These are phyloP conservation scores for Montipora capricornis DNA, from an alignment of 64 coral and sea anemone genomes.

Conservation along the genomic window DNA sequence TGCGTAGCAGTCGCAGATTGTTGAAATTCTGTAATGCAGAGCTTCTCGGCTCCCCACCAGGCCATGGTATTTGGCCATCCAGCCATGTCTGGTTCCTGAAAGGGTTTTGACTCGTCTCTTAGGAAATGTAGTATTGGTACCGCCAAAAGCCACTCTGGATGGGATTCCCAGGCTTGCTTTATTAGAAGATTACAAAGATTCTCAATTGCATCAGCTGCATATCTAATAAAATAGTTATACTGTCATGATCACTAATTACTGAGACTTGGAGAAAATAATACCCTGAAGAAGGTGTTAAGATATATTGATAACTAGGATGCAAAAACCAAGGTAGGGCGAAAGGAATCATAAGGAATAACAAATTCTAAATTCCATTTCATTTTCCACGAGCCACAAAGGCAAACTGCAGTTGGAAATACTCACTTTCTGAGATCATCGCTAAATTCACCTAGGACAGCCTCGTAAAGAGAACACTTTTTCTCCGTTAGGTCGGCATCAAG, in stretches of 20 bases:
- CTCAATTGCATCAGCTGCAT: background rate
- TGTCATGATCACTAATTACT: too few species aligned
- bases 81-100: constrained; percentile 32
- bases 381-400: too few species aligned
- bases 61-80: background rate
- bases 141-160: constrained; percentile 43
- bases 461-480: background rate
- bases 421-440: background rate
- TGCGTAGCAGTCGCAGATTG: background rate
- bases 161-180: background rate
- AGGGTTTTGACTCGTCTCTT: constrained; percentile 49
- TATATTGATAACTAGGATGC: too few species aligned
- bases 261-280: too few species aligned
- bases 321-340: too few species aligned
- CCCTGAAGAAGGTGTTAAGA: too few species aligned
- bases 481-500: background rate
- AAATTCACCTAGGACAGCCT: constrained; percentile 4
- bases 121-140: constrained; percentile 69
- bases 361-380: too few species aligned
- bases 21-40: background rate
- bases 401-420: background rate
- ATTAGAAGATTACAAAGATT: background rate
- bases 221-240: background rate
- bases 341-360: too few species aligned
- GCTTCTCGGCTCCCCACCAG: constrained; percentile 9